Evolutionary conservation across 2,113 vertebrate species (phyloP).

Genomic region (Pampusana beccarii): DNA sequence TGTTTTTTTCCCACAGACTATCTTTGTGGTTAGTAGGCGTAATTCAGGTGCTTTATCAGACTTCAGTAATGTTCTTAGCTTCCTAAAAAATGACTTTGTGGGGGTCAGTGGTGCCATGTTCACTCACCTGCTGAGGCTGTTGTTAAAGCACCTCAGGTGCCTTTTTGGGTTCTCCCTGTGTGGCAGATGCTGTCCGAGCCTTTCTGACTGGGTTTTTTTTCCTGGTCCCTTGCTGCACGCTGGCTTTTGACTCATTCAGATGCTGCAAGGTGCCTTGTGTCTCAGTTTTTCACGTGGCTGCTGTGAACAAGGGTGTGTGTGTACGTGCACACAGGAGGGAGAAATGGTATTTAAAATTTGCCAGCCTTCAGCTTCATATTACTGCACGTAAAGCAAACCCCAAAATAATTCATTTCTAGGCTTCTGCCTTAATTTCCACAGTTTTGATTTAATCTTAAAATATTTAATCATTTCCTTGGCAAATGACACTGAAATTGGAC

Average conservation of each 20-base stretch:
- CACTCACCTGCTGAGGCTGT: background rate
- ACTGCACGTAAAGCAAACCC: background rate
- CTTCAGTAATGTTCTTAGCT: background rate
- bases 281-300: background rate
- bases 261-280: background rate
- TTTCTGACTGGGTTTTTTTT: background rate
- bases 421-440: background rate
- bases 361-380: background rate
- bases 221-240: background rate
- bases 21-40: background rate
- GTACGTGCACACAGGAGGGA: rapidly evolving
- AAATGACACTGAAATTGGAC: constrained; percentile 64
- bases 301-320: background rate
- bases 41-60: background rate
- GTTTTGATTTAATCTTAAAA: constrained; percentile 63
- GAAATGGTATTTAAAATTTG: background rate
- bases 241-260: background rate
- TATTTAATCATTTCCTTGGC: constrained; percentile 64
- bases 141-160: background rate
- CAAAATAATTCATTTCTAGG: background rate
- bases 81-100: background rate
- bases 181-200: background rate
- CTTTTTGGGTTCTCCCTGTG: background rate
- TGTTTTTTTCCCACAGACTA: background rate
- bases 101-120: background rate